Evolutionary conservation across 1,140 invertebrate genomes (phyloP).

Genomic region (Vollenhovia emeryi): DNA sequence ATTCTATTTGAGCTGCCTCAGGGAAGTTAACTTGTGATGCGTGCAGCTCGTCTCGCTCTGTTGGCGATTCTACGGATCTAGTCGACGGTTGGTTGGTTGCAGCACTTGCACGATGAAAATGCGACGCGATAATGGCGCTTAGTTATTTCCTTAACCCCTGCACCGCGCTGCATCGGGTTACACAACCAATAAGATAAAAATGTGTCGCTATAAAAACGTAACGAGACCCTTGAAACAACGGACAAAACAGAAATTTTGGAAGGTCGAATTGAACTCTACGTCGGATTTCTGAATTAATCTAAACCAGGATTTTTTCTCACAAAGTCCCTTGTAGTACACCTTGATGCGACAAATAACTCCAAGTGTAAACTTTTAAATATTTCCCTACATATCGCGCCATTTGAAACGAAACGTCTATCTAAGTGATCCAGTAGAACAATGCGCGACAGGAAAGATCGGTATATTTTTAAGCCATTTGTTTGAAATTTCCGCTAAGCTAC

Average conservation of each 20-base stretch:
- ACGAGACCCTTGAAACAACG: background rate
- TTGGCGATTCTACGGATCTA: slow-evolving; percentile 71
- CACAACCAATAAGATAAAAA: background rate
- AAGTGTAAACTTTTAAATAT: background rate
- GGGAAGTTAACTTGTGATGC: slow-evolving; percentile 85
- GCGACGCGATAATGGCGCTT: slow-evolving; percentile 51
- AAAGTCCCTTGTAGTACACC: background rate
- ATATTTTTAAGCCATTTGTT: background rate
- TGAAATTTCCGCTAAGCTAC: background rate
- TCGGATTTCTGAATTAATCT: background rate
- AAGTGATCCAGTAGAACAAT: background rate
- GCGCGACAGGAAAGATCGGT: background rate
- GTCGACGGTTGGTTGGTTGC: slow-evolving; percentile 63
- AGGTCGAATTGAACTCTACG: background rate
- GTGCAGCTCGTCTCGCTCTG: slow-evolving; percentile 75
- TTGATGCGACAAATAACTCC: background rate
- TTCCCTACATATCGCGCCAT: background rate
- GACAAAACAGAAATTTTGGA: background rate
- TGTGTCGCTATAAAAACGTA: background rate
- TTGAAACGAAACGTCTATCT: background rate
- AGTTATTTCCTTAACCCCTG: slow-evolving; percentile 53
- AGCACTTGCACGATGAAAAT: slow-evolving; percentile 65
- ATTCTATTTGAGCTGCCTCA: slow-evolving; percentile 85
- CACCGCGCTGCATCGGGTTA: background rate
- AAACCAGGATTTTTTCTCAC: background rate